Conservation (phyloP, 2,888 invertebrate species). For the Gibbula magus region DNA sequence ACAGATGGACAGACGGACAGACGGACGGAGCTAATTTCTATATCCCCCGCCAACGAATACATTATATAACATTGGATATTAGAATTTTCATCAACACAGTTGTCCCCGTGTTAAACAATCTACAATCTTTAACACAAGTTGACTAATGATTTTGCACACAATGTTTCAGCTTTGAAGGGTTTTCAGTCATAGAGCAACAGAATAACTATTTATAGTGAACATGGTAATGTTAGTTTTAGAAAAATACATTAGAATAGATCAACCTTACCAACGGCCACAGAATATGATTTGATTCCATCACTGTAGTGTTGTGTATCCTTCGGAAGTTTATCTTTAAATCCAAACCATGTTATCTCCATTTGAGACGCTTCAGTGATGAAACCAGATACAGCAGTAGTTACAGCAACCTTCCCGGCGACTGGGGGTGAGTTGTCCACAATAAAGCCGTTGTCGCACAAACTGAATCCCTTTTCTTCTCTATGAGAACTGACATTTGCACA, state of each 20-base stretch:
- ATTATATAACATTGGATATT: no score
- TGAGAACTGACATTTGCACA: background rate
- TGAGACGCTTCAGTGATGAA: background rate
- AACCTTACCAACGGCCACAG: background rate
- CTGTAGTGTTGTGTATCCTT: background rate
- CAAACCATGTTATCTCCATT: background rate
- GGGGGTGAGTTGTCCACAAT: constrained; percentile 9
- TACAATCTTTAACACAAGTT: no score
- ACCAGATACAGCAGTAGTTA: background rate
- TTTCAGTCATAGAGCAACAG: no score
- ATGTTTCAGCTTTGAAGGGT: no score
- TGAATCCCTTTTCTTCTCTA: background rate
- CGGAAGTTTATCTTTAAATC: background rate
- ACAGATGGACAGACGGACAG: no score
- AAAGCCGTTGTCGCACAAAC: constrained; percentile 7
- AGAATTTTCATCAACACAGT: no score
- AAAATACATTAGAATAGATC: background rate
- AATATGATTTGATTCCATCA: background rate
- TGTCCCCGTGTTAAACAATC: no score
- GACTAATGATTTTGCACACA: no score
- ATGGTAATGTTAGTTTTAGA: no score
- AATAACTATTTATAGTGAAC: no score
- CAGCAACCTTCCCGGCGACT: background rate
- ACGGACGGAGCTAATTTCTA: no score
- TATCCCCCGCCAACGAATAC: no score